Evolutionary conservation across 1,140 invertebrate species (phyloP), one percentile per base, ranked within the genome.

Genomic region (Drosophila sechellia): DNA sequence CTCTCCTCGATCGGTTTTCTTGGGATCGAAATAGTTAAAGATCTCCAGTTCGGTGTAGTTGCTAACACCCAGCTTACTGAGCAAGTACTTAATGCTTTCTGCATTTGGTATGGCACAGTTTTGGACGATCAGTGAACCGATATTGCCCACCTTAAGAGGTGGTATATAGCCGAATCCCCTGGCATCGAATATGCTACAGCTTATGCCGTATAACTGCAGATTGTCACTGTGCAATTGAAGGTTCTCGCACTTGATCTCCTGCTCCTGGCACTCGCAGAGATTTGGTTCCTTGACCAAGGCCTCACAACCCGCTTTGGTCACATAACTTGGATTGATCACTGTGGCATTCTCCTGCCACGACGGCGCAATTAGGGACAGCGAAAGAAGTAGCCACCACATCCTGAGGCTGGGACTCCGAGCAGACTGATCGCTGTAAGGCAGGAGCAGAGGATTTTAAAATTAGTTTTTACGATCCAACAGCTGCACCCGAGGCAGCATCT

Each of bases 211-310:
- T 0, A 87, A 25, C 8, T 78, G 58, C 17, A 59, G 22, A 12
- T 59, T 52, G 5, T 86, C 66, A 37, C 80, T 89, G 58, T 68
- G 64, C 3, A 89, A 45, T 3, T 69, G 68, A 0, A 90, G 55
- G 27, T 69, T 84, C 2, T 87, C 84, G 25, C 84, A 89, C 42
- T 90, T 89, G 77, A 89, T 89, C 50, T 79, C 64, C 31, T 80
- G 64, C 48, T 90, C 77, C 50, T 77, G 73, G 34, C 84, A 89
- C 22, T 89, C 85, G 60, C 84, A 87, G 5, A 84, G 48, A 20
- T 35, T 76, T 8, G 57, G 48, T 5, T 87, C 80, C 54, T 77
- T 84, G 12, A 87, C 71, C 37, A 84, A 3, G 0, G 64, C 25
- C 45, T 87, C 79, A 10, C 85, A 87, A 11, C 84, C 84, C 0